Base-by-base conservation (phyloP, 1,140 invertebrate genomes). In the Leptonema lineaticorne region DNA sequence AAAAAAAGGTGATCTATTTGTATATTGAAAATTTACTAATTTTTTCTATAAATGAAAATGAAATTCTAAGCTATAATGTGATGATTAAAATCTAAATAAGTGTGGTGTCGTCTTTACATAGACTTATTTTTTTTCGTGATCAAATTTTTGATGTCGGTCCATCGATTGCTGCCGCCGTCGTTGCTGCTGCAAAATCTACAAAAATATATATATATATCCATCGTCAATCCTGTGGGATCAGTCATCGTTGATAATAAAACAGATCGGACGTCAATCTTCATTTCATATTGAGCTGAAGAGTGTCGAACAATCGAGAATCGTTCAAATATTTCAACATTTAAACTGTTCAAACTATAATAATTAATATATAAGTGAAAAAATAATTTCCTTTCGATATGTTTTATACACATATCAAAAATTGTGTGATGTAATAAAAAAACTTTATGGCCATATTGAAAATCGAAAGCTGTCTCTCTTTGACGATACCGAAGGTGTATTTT, bases 171-270 rank as follows among this genome's bases (percentile, higher is more conserved):
- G n/a, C n/a, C n/a, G n/a, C n/a, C n/a, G n/a, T n/a, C n/a, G n/a
- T n/a, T n/a, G n/a, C n/a, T n/a, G n/a, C n/a, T n/a, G n/a, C 50
- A 65, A 45, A 68, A 65, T 70, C 67, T 69, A 68, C 28, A 65
- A 68, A 65, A 69, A 67, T 66, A 65, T 66, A 56, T 65, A 68
- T 53, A 68, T n/a, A 68, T 68, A 11, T 22, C 67, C 30, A 50
- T 37, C 56, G 65, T 71, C n/a, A n/a, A n/a, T 68, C 29, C 66
- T 60, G 66, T 65, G 11, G 66, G 69, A 71, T 71, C 66, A 65
- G 63, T 64, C 26, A 48, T 68, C 57, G 28, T 50, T 16, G 9
- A n/a, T n/a, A n/a, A n/a, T n/a, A n/a, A n/a, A n/a, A n/a, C n/a
- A n/a, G n/a, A n/a, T n/a, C n/a, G n/a, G n/a, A 24, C 20, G 46